Evolutionary conservation across 1,140 invertebrate genomes (phyloP).

Genomic region (Drosophila varians): DNA sequence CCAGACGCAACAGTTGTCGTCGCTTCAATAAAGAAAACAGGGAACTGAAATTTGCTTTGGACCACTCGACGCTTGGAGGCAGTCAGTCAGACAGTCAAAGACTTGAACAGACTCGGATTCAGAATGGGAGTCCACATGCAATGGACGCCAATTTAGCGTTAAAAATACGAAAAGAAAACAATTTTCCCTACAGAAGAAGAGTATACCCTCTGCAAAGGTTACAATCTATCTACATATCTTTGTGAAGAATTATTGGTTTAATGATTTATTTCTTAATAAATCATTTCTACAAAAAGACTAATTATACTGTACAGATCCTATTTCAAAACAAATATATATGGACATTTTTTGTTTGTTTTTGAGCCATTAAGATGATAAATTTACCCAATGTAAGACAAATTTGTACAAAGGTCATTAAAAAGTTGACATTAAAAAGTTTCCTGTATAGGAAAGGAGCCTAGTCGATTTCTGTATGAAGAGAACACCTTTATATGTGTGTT

Average conservation of each 20-base stretch:
- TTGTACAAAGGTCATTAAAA: not conserved
- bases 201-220: conserved; percentile 12
- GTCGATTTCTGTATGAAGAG: conserved; percentile 25
- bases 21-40: conserved; percentile 57
- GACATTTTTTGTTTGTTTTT: not conserved
- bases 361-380: not conserved
- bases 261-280: no score
- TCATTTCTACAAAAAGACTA: no score
- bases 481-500: conserved; percentile 47
- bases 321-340: not conserved
- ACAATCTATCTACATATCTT: no score
- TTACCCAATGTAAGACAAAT: not conserved
- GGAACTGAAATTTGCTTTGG: conserved; percentile 36
- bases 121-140: conserved; percentile 49
- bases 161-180: conserved; percentile 17
- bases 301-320: not conserved
- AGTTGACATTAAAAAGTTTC: conserved; percentile 45
- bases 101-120: conserved; percentile 10
- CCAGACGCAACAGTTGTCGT: conserved; percentile 52
- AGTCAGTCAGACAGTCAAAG: conserved; percentile 42
- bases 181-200: not conserved
- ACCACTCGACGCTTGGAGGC: conserved; percentile 35
- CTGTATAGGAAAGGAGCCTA: conserved; percentile 57
- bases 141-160: conserved; percentile 72
- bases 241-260: no score